Conservation (phyloP, 1,140 invertebrate species). For the Lysiphlebus fabarum region DNA sequence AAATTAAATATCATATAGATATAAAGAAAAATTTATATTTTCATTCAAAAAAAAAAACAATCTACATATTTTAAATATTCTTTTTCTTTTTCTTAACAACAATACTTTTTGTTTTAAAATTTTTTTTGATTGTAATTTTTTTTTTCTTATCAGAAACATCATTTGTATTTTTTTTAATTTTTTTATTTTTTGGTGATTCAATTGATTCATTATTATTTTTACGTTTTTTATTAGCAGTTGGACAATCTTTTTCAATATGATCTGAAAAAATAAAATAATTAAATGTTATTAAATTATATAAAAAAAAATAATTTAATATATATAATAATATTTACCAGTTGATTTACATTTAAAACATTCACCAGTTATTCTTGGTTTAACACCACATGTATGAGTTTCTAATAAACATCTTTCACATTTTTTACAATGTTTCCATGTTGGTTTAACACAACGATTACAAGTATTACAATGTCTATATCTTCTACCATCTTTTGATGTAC, state of each 20-base stretch:
- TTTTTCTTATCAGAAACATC: background rate
- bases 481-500: constrained; percentile 79
- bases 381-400: constrained; percentile 61
- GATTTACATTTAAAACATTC: constrained; percentile 41
- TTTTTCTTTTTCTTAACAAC: constrained; percentile 8
- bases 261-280: constrained; percentile 29
- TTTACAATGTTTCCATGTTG: constrained; percentile 75
- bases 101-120: background rate
- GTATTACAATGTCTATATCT: constrained; percentile 72
- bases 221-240: constrained; percentile 4
- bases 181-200: constrained; percentile 18
- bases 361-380: constrained; percentile 42
- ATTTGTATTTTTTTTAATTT: constrained; percentile 1
- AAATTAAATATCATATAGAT: too few species aligned
- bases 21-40: background rate
- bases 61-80: constrained; percentile 14
- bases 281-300: background rate
- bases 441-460: constrained; percentile 81
- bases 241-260: constrained; percentile 33
- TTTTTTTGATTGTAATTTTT: constrained; percentile 11
- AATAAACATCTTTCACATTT: constrained; percentile 67
- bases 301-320: background rate
- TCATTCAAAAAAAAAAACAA: constrained; percentile 15
- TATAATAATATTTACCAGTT: constrained; percentile 29
- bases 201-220: constrained; percentile 9